Evolutionary conservation across 2,113 vertebrate genomes (phyloP).

Genomic region (Eira barbara): DNA sequence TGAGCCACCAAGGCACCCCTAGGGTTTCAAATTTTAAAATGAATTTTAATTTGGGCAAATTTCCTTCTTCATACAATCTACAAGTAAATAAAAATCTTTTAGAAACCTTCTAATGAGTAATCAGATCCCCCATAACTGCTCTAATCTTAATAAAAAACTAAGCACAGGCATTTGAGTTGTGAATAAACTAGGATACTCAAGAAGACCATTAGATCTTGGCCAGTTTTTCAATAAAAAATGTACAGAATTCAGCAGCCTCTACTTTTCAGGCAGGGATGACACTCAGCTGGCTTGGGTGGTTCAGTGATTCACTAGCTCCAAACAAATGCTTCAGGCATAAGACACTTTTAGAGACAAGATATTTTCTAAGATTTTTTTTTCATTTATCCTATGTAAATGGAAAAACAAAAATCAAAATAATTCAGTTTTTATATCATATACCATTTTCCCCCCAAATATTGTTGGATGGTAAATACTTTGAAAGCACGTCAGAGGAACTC

Average conservation of each 20-base stretch:
- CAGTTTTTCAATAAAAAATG: conserved; percentile 7
- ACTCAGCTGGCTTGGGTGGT: not conserved
- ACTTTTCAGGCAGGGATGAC: not conserved
- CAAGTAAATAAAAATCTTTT: conserved; percentile 30
- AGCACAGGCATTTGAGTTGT: not conserved
- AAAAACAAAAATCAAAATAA: not conserved
- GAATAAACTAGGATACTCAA: not conserved
- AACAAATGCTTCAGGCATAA: not conserved
- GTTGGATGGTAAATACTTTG: not conserved
- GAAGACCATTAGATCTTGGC: not conserved
- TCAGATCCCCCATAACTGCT: not conserved
- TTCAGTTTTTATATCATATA: not conserved
- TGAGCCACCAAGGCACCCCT: not conserved
- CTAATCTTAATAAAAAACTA: not conserved
- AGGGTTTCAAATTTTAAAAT: not conserved
- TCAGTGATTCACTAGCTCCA: not conserved
- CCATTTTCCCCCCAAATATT: not conserved
- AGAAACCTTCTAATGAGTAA: conserved; percentile 17
- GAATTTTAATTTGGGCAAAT: conserved; percentile 35
- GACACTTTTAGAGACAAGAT: not conserved
- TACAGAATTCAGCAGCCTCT: not conserved
- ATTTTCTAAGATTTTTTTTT: not conserved
- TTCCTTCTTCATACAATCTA: not conserved
- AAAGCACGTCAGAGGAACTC: conserved; percentile 1
- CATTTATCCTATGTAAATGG: not conserved